A percentile compares a stretch with the other conserved stretches of the same genome.
phyloP scores from a whole-genome alignment of 2,113 vertebrate species.

The Oryzias melastigma region DNA sequence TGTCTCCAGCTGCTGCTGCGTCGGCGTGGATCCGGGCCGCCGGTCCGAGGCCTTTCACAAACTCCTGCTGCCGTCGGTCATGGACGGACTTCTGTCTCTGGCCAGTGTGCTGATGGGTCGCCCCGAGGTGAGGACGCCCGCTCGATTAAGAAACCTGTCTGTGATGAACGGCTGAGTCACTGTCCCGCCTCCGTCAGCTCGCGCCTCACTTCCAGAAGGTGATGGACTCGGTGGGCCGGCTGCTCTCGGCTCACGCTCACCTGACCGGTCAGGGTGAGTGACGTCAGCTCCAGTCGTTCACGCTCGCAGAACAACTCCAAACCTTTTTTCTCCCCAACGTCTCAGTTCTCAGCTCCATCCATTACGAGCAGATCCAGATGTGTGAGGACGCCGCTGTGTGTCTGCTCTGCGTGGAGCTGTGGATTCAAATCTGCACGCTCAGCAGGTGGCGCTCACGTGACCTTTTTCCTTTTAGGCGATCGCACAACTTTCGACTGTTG shows the following conservation, averaged over 20 bases:
- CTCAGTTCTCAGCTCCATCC: constrained; percentile 84
- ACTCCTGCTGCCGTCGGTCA: constrained; percentile 60
- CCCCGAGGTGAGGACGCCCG: constrained; percentile 21
- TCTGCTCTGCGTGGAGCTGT: constrained; percentile 78
- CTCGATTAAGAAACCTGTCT: neutral
- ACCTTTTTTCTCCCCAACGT: neutral
- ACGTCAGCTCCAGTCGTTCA: neutral
- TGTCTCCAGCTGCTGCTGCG: constrained; percentile 55
- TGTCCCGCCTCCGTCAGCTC: constrained; percentile 42
- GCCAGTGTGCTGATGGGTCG: constrained; percentile 47
- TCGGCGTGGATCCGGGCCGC: constrained; percentile 40
- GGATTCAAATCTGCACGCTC: constrained; percentile 79
- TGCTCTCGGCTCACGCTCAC: constrained; percentile 78
- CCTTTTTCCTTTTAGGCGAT: neutral
- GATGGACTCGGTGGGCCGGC: constrained; percentile 83
- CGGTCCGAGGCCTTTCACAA: constrained; percentile 34
- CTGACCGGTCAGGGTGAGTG: constrained; percentile 81
- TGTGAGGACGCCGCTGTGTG: constrained; percentile 82
- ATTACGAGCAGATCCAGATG: constrained; percentile 85
- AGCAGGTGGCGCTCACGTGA: constrained; percentile 76
- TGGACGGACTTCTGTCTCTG: constrained; percentile 57
- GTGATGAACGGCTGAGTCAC: neutral
- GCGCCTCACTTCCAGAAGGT: constrained; percentile 78
- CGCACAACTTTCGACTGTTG: too few relatives aligned
- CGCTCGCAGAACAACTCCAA: neutral